Evolutionary conservation across 2,113 vertebrate genomes (phyloP).

Genomic region (Raphicerus campestris): DNA sequence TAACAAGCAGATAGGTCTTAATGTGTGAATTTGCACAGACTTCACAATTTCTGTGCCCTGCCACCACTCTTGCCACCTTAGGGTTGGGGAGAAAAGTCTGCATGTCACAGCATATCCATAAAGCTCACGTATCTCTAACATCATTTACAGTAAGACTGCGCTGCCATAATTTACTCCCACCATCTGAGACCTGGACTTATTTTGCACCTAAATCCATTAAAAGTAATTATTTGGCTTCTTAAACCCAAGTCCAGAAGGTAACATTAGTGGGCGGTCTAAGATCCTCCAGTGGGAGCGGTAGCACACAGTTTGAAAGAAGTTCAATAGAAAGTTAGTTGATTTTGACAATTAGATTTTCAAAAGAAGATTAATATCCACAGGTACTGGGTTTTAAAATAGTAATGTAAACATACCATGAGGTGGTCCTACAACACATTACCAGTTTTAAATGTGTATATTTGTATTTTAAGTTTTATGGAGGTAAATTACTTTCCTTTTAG

Average conservation of each 20-base stretch:
- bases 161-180: not conserved
- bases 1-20: not conserved
- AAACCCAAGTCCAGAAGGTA: not conserved
- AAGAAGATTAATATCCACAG: not conserved
- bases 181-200: not conserved
- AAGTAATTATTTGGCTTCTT: not conserved
- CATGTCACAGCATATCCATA: not conserved
- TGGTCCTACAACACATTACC: not conserved
- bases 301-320: not conserved
- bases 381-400: not conserved
- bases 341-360: not conserved
- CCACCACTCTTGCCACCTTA: not conserved
- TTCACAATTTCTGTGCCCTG: not conserved
- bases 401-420: not conserved
- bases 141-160: not conserved
- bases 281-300: not conserved
- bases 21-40: not conserved
- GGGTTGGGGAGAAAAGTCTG: not conserved
- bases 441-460: not conserved
- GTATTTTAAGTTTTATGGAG: not conserved
- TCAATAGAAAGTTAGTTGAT: not conserved
- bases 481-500: not conserved
- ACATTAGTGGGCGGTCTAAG: not conserved
- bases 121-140: not conserved
- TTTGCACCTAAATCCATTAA: not conserved